Conservation (phyloP, 2,888 invertebrate genomes). For the Drosophila yooni region DNA sequence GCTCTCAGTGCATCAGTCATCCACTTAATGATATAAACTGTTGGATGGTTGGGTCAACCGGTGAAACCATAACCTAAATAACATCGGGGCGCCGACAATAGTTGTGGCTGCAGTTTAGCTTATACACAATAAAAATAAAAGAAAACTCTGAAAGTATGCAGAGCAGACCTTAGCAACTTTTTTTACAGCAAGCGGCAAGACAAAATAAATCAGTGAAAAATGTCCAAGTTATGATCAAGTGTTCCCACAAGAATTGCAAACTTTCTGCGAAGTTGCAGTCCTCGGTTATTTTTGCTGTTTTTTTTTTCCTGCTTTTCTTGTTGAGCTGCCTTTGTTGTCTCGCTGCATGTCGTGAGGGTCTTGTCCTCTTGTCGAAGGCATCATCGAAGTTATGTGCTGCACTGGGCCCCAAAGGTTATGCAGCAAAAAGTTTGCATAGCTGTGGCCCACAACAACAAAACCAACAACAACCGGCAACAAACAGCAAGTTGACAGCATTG, state of each 20-base stretch:
- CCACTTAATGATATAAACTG: slow-evolving; percentile 16
- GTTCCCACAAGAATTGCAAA: slow-evolving; percentile 80
- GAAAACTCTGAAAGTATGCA: slow-evolving; percentile 40
- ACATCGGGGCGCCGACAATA: slow-evolving; percentile 14
- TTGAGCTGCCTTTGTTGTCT: slow-evolving; percentile 66
- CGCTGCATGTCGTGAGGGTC: slow-evolving; percentile 22
- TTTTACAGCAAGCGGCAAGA: slow-evolving; percentile 13
- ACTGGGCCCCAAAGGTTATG: slow-evolving; percentile 51
- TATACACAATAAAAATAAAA: slow-evolving; percentile 27
- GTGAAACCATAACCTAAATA: slow-evolving; percentile 42
- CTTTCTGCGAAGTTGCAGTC: slow-evolving; percentile 51
- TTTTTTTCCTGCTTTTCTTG: slow-evolving; percentile 2
- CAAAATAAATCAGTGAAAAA: slow-evolving; percentile 75
- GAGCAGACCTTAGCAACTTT: slow-evolving; percentile 30
- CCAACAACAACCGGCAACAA: slow-evolving; percentile 2
- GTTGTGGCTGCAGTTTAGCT: slow-evolving; percentile 11
- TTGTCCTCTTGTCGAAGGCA: slow-evolving; percentile 67
- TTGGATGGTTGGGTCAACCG: slow-evolving; percentile 41
- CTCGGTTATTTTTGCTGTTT: slow-evolving; percentile 1
- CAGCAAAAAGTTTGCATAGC: slow-evolving; percentile 67
- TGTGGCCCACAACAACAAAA: slow-evolving; percentile 29
- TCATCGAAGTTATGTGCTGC: slow-evolving; percentile 75
- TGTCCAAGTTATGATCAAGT: slow-evolving; percentile 78
- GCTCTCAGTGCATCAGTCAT: slow-evolving; percentile 22
- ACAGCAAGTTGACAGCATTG: slow-evolving; percentile 67